These are phyloP conservation scores for Heteropelma amictum DNA, from an alignment of 2,888 invertebrate genomes.

Conservation along the genomic window DNA sequence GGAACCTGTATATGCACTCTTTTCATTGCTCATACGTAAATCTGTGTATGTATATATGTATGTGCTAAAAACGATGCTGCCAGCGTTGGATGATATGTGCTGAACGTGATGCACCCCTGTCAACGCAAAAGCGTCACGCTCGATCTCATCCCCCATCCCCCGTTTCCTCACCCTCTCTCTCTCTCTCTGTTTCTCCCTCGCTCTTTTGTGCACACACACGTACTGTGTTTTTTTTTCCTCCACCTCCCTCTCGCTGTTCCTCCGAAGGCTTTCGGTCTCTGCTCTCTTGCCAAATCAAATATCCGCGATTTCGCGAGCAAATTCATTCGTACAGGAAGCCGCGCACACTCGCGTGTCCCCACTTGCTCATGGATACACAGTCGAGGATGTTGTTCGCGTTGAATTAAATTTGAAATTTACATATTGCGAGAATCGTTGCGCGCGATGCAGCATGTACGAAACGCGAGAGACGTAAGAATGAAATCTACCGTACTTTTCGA, in stretches of 20 bases:
- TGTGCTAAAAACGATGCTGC: conserved; percentile 27
- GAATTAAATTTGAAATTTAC: background rate
- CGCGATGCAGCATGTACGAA: too few species aligned
- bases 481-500: too few species aligned
- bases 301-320: conserved; percentile 42
- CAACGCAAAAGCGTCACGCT: conserved; percentile 49
- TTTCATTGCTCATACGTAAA: conserved; percentile 46
- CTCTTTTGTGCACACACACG: background rate
- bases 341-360: background rate
- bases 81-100: conserved; percentile 45
- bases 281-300: conserved; percentile 45
- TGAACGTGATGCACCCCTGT: conserved; percentile 53
- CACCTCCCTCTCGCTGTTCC: background rate
- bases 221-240: conserved; percentile 1
- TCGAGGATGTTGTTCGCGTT: background rate
- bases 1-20: conserved; percentile 45
- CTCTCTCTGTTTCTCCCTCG: background rate
- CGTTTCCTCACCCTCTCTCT: conserved; percentile 8
- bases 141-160: conserved; percentile 24
- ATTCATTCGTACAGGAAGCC: conserved; percentile 23
- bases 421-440: background rate
- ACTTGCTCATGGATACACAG: background rate
- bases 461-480: too few species aligned
- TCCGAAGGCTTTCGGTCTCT: conserved; percentile 4
- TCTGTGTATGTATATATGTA: background rate